Percentiles rank a stretch among this genome's conserved stretches.
Conservation (phyloP, 92 coral and sea anemone genomes). For the Diadumene lineata region DNA sequence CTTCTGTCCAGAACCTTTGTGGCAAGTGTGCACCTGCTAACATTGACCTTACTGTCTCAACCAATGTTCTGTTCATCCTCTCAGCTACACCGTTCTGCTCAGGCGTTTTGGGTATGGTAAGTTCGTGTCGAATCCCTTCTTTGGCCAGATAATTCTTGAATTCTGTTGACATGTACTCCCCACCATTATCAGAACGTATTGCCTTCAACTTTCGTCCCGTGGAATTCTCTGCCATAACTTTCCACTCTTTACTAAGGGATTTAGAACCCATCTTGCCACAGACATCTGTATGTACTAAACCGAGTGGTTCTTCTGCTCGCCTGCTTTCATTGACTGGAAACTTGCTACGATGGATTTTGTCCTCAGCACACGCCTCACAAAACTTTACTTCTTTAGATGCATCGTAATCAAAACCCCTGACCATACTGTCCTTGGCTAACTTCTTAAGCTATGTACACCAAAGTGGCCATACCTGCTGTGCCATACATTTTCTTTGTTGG, state of each 20-base stretch:
- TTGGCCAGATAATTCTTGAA: too few species aligned
- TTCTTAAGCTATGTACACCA: too few species aligned
- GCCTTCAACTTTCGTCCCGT: slow-evolving; percentile 28
- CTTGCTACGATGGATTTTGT: slow-evolving; percentile 45
- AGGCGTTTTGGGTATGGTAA: too few species aligned
- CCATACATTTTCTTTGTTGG: too few species aligned
- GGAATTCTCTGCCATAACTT: slow-evolving; percentile 47
- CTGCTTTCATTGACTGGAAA: too few species aligned
- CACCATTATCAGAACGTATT: slow-evolving; percentile 47
- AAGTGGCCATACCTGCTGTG: too few species aligned
- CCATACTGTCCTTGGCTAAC: too few species aligned
- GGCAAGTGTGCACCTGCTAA: slow-evolving; percentile 52
- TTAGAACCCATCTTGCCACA: slow-evolving; percentile 52
- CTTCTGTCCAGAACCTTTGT: slow-evolving; percentile 56
- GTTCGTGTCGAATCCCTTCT: too few species aligned
- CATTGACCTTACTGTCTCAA: slow-evolving; percentile 48
- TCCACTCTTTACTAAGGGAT: slow-evolving; percentile 59
- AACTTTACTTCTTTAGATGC: too few species aligned
- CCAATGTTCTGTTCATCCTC: slow-evolving; percentile 57
- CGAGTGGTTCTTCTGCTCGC: too few species aligned
- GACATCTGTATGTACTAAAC: slow-evolving; percentile 52
- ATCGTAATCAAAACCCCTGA: too few species aligned
- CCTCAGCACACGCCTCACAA: slow-evolving; percentile 53
- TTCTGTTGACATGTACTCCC: too few species aligned
- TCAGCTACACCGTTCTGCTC: slow-evolving; percentile 68